phyloP scores from a whole-genome alignment of 2,113 vertebrate species.

The Arenaria interpres region DNA sequence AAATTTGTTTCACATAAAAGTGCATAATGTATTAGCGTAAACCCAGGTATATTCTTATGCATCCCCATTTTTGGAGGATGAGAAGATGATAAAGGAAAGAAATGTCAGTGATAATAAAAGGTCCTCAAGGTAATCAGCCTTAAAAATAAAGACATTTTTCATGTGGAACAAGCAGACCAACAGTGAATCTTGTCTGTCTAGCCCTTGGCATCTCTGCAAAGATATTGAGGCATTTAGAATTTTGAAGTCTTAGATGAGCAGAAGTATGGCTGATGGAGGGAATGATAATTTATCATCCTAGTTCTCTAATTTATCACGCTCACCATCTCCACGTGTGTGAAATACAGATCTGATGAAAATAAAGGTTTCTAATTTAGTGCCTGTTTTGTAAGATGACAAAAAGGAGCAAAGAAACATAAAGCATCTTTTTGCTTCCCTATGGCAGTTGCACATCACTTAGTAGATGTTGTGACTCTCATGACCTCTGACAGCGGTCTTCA shows the following conservation, averaged over 20 bases:
- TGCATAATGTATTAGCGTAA: not conserved
- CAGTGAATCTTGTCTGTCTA: not conserved
- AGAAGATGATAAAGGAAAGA: not conserved
- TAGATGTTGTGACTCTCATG: not conserved
- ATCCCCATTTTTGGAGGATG: not conserved
- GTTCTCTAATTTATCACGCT: not conserved
- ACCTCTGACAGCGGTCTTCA: not conserved
- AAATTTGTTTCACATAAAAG: not conserved
- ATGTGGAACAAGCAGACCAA: not conserved
- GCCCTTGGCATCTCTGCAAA: not conserved
- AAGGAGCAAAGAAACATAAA: not conserved
- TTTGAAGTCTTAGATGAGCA: not conserved
- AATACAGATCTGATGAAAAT: not conserved
- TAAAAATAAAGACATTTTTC: not conserved
- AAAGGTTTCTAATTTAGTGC: not conserved
- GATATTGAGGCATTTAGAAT: not conserved
- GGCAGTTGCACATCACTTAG: not conserved
- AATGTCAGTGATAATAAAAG: not conserved
- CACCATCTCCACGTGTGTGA: not conserved
- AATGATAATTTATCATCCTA: not conserved
- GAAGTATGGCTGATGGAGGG: not conserved
- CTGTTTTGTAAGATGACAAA: not conserved
- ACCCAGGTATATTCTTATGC: not conserved
- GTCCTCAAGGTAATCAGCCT: not conserved
- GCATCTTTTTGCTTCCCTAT: not conserved